Evolutionary conservation across 2,888 invertebrate species (phyloP).

Genomic region (Lysandra bellargus): DNA sequence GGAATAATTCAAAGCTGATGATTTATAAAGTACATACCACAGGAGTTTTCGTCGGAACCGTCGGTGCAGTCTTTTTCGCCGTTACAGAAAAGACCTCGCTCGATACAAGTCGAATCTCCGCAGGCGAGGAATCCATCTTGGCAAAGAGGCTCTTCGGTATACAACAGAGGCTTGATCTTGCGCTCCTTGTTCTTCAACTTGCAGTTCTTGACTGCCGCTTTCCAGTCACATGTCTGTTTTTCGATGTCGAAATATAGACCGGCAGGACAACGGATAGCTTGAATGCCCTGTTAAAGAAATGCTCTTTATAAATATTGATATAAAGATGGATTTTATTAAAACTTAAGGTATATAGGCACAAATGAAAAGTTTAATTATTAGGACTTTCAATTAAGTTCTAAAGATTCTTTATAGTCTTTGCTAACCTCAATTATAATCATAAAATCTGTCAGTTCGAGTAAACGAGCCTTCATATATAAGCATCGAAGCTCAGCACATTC

Average conservation of each 20-base stretch:
- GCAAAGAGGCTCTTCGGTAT: constrained; percentile 94
- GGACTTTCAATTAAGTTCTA: background rate
- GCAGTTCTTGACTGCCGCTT: constrained; percentile 95
- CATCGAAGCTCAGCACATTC: constrained; percentile 25
- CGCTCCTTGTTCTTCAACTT: constrained; percentile 93
- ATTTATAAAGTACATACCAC: constrained; percentile 83
- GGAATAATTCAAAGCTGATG: background rate
- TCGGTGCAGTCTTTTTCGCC: constrained; percentile 94
- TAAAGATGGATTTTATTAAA: no score
- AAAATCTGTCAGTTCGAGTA: background rate
- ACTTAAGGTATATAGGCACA: no score
- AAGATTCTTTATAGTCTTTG: background rate
- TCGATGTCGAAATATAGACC: constrained; percentile 96
- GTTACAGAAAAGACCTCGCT: constrained; percentile 95
- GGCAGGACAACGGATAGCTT: constrained; percentile 95
- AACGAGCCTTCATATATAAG: background rate
- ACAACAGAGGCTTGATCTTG: constrained; percentile 91
- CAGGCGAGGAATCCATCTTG: constrained; percentile 93
- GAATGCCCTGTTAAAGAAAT: constrained; percentile 85
- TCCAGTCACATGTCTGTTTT: constrained; percentile 97
- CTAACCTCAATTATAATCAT: background rate
- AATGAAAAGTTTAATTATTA: no score
- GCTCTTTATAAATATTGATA: background rate
- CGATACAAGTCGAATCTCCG: constrained; percentile 92
- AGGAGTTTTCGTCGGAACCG: constrained; percentile 94